Evolutionary conservation across 2,888 invertebrate species (phyloP).

Genomic region (Rhingia campestris): DNA sequence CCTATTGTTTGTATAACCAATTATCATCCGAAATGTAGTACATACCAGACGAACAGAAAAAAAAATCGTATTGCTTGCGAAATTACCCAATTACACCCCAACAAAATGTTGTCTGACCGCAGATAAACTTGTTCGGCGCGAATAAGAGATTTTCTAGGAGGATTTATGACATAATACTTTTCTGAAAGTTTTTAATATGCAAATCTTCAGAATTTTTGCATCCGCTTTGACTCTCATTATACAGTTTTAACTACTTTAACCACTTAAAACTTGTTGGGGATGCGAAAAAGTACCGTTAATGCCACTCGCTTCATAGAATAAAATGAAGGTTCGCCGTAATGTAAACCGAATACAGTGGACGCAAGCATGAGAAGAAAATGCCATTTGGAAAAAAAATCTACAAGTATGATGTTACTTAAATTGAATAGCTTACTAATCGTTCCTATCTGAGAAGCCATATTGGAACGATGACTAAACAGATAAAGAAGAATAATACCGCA

Average conservation of each 20-base stretch:
- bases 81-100: slow-evolving; percentile 49
- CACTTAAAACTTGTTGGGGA: slow-evolving; percentile 67
- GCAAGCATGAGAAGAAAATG: too few relatives aligned
- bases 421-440: too few relatives aligned
- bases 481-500: too few relatives aligned
- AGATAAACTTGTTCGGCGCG: slow-evolving; percentile 52
- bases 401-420: too few relatives aligned
- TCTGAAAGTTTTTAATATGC: slow-evolving; percentile 65
- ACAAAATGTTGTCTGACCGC: slow-evolving; percentile 54
- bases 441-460: too few relatives aligned
- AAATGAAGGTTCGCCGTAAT: slow-evolving; percentile 14
- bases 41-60: too few relatives aligned
- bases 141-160: slow-evolving; percentile 50
- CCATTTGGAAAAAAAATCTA: too few relatives aligned
- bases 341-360: not conserved
- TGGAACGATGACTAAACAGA: too few relatives aligned
- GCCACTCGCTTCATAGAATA: slow-evolving; percentile 49
- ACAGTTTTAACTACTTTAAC: slow-evolving; percentile 70
- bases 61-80: slow-evolving; percentile 25
- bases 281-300: slow-evolving; percentile 53
- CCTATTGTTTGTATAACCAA: too few relatives aligned
- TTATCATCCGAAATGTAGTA: too few relatives aligned
- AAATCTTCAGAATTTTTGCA: slow-evolving; percentile 63
- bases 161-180: slow-evolving; percentile 70
- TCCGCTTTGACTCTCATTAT: slow-evolving; percentile 70